Conservation (phyloP, 2,797 vertebrate species). For the Sparus aurata region DNA sequence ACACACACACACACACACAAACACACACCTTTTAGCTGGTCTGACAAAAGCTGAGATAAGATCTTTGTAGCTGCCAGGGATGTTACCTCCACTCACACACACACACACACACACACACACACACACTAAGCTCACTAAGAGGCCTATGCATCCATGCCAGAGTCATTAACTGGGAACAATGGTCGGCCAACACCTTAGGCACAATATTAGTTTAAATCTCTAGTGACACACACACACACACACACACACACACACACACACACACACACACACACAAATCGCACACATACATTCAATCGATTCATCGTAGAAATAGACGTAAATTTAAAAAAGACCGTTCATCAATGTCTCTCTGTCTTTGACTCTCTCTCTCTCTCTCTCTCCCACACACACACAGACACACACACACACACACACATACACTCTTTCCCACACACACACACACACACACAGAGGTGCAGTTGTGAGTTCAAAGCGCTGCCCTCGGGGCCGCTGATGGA, state of each 20-base stretch:
- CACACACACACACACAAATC: constrained; percentile 3
- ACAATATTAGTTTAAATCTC: constrained; percentile 53
- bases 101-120: constrained; percentile 47
- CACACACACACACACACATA: constrained; percentile 46
- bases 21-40: constrained; percentile 52
- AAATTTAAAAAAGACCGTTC: constrained; percentile 9
- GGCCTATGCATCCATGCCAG: constrained; percentile 50
- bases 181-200: constrained; percentile 62
- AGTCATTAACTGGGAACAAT: constrained; percentile 71
- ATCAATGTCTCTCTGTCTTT: constrained; percentile 4
- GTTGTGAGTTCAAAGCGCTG: constrained; percentile 80
- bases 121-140: constrained; percentile 53
- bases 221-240: neutral
- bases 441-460: constrained; percentile 56
- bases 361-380: constrained; percentile 28
- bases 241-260: neutral
- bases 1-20: constrained; percentile 42
- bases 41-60: constrained; percentile 73
- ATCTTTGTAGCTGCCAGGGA: constrained; percentile 72
- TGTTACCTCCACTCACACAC: constrained; percentile 47
- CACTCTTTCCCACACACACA: constrained; percentile 39
- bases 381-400: constrained; percentile 25
- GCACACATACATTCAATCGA: neutral
- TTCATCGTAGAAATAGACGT: constrained; percentile 15
- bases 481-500: constrained; percentile 64